A percentile compares a stretch with the other conserved stretches of the same genome.
These are phyloP conservation scores for Myiozetetes cayanensis DNA, from an alignment of 2,113 vertebrate genomes.

Conservation along the genomic window DNA sequence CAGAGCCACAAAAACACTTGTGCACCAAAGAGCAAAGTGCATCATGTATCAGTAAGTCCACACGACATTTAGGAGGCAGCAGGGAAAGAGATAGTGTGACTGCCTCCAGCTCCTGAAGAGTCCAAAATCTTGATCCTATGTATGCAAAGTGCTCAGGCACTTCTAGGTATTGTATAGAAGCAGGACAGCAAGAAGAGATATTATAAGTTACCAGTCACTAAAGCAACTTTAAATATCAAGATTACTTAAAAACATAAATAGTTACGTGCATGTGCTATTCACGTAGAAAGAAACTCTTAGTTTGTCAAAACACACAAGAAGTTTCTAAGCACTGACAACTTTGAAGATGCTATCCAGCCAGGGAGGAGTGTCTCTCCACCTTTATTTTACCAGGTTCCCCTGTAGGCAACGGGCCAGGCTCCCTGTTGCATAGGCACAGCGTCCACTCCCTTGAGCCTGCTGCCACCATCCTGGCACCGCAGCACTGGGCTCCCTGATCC, in stretches of 20 bases:
- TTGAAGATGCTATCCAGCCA: background rate
- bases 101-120: background rate
- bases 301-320: background rate
- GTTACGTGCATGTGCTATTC: background rate
- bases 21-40: accelerated
- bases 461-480: background rate
- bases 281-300: background rate
- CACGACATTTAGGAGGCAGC: accelerated
- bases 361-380: background rate
- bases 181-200: background rate
- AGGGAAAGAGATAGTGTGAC: accelerated
- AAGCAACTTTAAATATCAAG: background rate
- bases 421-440: accelerated
- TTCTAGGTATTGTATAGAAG: background rate
- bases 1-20: background rate
- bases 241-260: background rate
- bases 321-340: background rate
- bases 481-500: accelerated
- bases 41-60: background rate
- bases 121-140: background rate
- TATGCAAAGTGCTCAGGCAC: background rate
- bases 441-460: accelerated
- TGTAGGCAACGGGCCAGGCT: background rate
- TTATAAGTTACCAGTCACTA: background rate
- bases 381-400: background rate